Percentiles rank a stretch among this genome's conserved stretches.
These are phyloP conservation scores for Struthidea cinerea DNA, from an alignment of 2,113 vertebrate species.

Conservation along the genomic window DNA sequence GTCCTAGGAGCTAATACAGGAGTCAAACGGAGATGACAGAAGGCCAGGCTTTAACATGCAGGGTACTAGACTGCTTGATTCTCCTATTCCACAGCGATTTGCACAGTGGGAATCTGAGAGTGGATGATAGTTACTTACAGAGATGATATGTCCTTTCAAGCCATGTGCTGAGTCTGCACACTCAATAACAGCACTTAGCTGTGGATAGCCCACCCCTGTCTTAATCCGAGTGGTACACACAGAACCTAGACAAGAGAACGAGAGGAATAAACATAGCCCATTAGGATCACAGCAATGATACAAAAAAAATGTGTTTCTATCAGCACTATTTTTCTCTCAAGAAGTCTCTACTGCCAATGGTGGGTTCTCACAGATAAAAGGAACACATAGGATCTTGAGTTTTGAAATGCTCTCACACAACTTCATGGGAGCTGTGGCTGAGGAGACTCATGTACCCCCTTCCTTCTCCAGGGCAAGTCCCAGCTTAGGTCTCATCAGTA, in stretches of 20 bases:
- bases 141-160: constrained; percentile 97
- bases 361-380: neutral
- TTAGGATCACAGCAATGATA: neutral
- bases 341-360: neutral
- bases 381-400: neutral
- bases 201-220: constrained; percentile 96
- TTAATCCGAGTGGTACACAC: constrained; percentile 98
- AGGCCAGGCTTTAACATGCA: neutral
- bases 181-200: constrained; percentile 97
- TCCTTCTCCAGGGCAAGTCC: neutral
- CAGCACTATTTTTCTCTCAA: neutral
- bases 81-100: neutral
- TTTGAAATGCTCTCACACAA: neutral
- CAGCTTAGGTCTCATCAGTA: neutral
- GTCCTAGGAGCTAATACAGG: neutral
- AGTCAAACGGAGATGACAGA: neutral
- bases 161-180: constrained; percentile 97
- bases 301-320: neutral
- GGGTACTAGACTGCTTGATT: neutral
- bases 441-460: neutral
- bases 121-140: constrained; percentile 76
- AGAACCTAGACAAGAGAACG: constrained; percentile 75
- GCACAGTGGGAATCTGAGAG: neutral
- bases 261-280: neutral
- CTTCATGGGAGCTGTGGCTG: neutral